phyloP scores from a whole-genome alignment of 2,113 vertebrate genomes.

The Ibidorhyncha struthersii region DNA sequence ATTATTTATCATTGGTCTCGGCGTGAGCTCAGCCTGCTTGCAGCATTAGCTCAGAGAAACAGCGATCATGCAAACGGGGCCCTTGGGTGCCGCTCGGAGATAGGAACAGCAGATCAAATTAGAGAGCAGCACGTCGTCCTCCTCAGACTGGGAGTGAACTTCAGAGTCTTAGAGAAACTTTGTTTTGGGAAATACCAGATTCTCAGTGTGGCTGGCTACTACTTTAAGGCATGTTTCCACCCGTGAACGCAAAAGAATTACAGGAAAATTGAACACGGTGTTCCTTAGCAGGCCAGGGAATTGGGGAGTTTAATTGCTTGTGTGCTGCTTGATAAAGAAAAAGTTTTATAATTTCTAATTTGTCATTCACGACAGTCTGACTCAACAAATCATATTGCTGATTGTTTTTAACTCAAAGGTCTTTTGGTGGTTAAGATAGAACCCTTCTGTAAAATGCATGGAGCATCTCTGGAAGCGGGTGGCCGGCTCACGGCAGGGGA shows the following conservation, averaged over 20 bases:
- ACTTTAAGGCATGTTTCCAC: background rate
- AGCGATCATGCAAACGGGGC: fast-evolving
- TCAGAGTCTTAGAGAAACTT: background rate
- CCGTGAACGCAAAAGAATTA: background rate
- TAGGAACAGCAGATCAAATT: background rate
- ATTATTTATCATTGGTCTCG: background rate
- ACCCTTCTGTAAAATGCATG: background rate
- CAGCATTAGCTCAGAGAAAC: background rate
- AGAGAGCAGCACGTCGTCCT: background rate
- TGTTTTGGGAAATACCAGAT: background rate
- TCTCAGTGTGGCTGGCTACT: background rate
- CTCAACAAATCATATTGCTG: background rate
- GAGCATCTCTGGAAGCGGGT: background rate
- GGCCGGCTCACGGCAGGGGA: background rate
- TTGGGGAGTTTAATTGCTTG: background rate
- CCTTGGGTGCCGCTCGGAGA: background rate
- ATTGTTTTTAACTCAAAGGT: background rate
- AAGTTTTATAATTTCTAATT: background rate
- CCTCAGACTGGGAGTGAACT: background rate
- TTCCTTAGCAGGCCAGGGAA: background rate
- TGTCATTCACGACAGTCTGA: background rate
- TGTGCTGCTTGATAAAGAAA: background rate
- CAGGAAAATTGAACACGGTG: background rate
- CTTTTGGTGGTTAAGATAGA: background rate
- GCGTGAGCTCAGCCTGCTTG: background rate